Base-by-base conservation (phyloP, 2,888 invertebrate species). In the Catotricha subobsoleta region DNA sequence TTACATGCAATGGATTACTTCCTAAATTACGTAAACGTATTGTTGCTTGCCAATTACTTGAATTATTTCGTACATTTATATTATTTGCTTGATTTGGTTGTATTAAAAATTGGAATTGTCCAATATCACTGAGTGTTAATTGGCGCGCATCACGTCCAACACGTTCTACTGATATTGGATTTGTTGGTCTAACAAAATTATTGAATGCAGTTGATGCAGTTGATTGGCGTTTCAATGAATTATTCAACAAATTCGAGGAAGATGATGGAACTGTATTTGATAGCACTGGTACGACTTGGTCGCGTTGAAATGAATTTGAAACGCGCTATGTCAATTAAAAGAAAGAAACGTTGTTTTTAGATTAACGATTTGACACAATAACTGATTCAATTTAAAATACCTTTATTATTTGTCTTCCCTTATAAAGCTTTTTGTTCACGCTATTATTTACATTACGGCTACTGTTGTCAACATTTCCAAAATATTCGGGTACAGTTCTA, bases 71-170 rank as follows among this genome's bases (percentile, higher is more conserved):
- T 35, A 34, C 16, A 33, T 27, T 10, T 34, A 35, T 19, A 39
- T 40, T n/a, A 21, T 18, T 37, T 4, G 8, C 13, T 8, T 27
- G 30, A 27, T 41, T 37, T 8, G 39, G 20, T 6, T 25, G 34
- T 15, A 40, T 25, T n/a, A 40, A n/a, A 30, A 23, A 57, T 40
- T 57, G 56, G 43, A 55, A 62, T 28, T 66, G 61, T 10, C 67
- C 64, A 42, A 72, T 59, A 50, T 74, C 72, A 28, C 61, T 58
- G 0, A 67, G 60, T 19, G 67, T 57, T 6, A 72, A 49, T 3
- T 69, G 68, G 34, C 72, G 52, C 0, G 71, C 71, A 49, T 72
- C 72, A 15, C 69, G 59, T 4, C 69, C 69, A 18, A 72, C 65
- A 43, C 69, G 56, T 45, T 72, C 71, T 8, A 72, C 69, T 1